phyloP scores from a whole-genome alignment of 1,140 invertebrate species.

The Drosophila bipectinata region DNA sequence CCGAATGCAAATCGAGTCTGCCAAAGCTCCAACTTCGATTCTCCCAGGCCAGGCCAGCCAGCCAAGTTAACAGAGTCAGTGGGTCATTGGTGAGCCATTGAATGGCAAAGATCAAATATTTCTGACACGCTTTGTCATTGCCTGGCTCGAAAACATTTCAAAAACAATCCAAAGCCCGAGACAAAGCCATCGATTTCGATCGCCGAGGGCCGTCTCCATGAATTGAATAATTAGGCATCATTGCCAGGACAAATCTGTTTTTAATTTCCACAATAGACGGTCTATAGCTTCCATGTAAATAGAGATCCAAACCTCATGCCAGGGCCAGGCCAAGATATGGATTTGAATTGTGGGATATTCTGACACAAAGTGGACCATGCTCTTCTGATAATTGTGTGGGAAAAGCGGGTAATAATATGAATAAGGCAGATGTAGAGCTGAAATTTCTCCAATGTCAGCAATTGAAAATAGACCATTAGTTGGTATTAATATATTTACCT shows the following conservation, averaged over 20 bases:
- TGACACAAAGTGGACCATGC: slow-evolving; percentile 19
- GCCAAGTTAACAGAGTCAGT: slow-evolving; percentile 15
- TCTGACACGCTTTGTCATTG: slow-evolving; percentile 2
- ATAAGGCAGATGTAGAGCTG: not conserved
- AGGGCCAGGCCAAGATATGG: slow-evolving; percentile 1
- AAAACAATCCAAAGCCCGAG: slow-evolving; percentile 4
- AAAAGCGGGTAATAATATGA: slow-evolving; percentile 2
- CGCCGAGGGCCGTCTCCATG: slow-evolving; percentile 9
- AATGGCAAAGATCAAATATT: slow-evolving; percentile 31
- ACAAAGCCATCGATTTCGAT: not conserved
- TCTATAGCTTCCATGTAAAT: slow-evolving; percentile 1
- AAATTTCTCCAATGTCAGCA: not conserved
- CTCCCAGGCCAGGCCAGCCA: too few relatives aligned
- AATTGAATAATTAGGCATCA: slow-evolving; percentile 25
- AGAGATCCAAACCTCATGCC: too few relatives aligned
- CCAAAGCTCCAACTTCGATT: not conserved
- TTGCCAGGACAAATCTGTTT: slow-evolving; percentile 4
- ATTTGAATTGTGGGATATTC: slow-evolving; percentile 48
- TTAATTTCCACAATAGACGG: not conserved
- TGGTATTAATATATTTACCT: not conserved
- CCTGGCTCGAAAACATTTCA: not conserved
- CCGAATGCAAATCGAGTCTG: slow-evolving; percentile 48
- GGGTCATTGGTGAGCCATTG: slow-evolving; percentile 38
- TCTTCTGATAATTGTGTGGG: slow-evolving; percentile 29
- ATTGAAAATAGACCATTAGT: not conserved